Base-by-base conservation (phyloP, 2,797 vertebrate species). In the Esox lucius region DNA sequence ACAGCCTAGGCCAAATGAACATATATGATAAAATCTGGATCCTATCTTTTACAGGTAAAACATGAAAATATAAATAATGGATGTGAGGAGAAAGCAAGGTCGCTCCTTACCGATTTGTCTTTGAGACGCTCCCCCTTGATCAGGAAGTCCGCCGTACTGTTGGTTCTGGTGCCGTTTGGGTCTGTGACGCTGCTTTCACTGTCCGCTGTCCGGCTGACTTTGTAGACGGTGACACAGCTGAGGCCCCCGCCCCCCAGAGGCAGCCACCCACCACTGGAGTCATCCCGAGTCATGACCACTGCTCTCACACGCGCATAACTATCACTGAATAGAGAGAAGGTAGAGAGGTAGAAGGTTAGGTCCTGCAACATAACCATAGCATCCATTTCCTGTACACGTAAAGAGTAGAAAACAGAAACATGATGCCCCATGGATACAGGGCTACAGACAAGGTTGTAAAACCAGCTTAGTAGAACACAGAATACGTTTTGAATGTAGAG, bases 251-350 rank as follows among this genome's bases (percentile, higher is more conserved):
- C 96, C 87, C 94, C 96, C 85, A 98, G 94, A 85, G 97, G 96
- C 90, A 99, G 94, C 98, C 98, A 99, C 91, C 98, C 98, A 87
- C 97, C 97, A 81, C 97, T 99, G 90, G 98, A 99, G 96, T 99
- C 98, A 95, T 99, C 98, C 90, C 98, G 96, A 94, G 97, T 98
- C 98, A 99, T 98, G 95, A 99, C 98, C 97, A 99, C 97, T 94
- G 98, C 98, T 98, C 97, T 95, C 94, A 99, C 98, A 90, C 96
- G 96, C 91, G 97, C 98, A 95, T 97, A 99, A 98, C 93, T 94
- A 93, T 95, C 93, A 97, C 98, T 99, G 94, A 81, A 90, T 68
- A 88, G 73, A 70, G 83, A 78, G 73, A 70, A 12, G 42, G 42
- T 31, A 94, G 13, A 94, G 81, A 67, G 49, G 28, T 7, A 71